phyloP scores from a whole-genome alignment of 1,140 invertebrate genomes.

The Diorhabda carinulata region DNA sequence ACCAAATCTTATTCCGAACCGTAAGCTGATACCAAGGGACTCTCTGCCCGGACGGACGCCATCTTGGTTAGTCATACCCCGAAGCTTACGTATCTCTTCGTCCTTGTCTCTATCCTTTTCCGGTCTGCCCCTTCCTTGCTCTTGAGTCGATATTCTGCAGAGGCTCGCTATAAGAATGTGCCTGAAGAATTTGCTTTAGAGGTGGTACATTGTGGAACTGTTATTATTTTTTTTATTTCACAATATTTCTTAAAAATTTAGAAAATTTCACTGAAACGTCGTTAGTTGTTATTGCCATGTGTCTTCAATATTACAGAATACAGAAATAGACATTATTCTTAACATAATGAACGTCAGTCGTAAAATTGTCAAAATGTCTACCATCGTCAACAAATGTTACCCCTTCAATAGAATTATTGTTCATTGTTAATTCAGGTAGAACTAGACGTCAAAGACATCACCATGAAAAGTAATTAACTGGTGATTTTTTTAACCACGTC shows the following conservation, averaged over 20 bases:
- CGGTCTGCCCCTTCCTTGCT: constrained; percentile 35
- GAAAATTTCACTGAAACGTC: background rate
- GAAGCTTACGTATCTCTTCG: constrained; percentile 24
- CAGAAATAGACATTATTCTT: background rate
- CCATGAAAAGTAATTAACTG: no score
- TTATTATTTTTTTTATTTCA: background rate
- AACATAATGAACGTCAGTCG: background rate
- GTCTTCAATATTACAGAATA: background rate
- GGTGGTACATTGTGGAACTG: background rate
- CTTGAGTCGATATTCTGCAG: constrained; percentile 46
- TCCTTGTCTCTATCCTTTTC: constrained; percentile 22
- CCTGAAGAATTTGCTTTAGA: constrained; percentile 37
- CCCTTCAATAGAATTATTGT: no score
- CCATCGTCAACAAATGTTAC: no score
- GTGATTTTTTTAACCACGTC: no score
- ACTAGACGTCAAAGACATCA: no score
- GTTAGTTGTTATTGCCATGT: background rate
- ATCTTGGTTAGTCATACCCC: constrained; percentile 40
- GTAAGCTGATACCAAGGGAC: constrained; percentile 45
- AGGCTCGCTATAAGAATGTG: constrained; percentile 40
- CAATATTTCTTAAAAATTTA: background rate
- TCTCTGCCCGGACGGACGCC: constrained; percentile 41
- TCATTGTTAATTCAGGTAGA: no score
- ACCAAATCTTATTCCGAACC: constrained; percentile 48
- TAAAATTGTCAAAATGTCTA: no score